These are phyloP conservation scores for Micoletzkya japonica DNA, from an alignment of 2,888 invertebrate species.

Conservation along the genomic window DNA sequence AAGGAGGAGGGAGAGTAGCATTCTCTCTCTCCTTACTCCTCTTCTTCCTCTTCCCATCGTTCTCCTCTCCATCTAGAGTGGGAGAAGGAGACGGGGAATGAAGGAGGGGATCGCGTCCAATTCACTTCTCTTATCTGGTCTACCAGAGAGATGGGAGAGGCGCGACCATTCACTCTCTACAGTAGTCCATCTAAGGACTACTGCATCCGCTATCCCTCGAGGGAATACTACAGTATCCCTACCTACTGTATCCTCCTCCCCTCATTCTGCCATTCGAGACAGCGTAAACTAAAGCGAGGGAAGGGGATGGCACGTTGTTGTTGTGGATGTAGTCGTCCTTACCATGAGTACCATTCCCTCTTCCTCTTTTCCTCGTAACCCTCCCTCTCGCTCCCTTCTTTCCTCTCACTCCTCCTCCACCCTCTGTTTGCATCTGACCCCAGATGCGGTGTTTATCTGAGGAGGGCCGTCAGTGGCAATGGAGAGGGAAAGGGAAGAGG, in stretches of 20 bases:
- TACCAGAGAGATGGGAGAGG: background rate
- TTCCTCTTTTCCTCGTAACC: too few species aligned
- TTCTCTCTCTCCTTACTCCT: background rate
- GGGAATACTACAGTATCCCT: too few species aligned
- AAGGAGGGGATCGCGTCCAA: background rate
- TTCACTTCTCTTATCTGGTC: too few species aligned
- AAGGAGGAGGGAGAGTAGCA: too few species aligned
- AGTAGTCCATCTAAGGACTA: background rate
- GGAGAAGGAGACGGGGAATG: background rate
- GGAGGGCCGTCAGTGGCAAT: background rate
- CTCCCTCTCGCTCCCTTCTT: background rate
- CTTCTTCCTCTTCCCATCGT: background rate
- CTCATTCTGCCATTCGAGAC: too few species aligned
- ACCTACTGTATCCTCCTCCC: too few species aligned
- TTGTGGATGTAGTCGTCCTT: too few species aligned
- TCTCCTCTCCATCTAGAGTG: background rate
- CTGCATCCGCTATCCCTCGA: background rate
- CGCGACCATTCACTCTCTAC: background rate
- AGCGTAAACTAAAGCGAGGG: too few species aligned
- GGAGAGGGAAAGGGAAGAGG: background rate
- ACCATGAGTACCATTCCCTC: too few species aligned
- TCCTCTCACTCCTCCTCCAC: background rate
- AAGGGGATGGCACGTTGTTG: too few species aligned
- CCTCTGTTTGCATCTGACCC: slow-evolving; percentile 12
- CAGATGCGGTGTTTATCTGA: background rate